A percentile compares a stretch with the other conserved stretches of the same genome.
Evolutionary conservation across 2,888 invertebrate species (phyloP).

Genomic region (Cerastoderma edule): DNA sequence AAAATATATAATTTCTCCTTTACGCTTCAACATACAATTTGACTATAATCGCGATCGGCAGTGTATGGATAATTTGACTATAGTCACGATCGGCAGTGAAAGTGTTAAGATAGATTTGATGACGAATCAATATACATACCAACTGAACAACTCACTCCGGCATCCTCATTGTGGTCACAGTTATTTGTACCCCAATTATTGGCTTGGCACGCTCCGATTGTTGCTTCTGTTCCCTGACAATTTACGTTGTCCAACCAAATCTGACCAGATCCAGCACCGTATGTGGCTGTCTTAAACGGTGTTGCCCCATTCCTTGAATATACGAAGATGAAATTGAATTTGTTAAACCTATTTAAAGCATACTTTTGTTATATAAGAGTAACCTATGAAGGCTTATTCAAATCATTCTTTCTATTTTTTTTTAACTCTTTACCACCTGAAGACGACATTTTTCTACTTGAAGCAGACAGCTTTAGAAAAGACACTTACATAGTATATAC

Average conservation of each 20-base stretch:
- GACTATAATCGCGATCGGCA: no score
- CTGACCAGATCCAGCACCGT: conserved; percentile 51
- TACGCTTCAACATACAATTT: no score
- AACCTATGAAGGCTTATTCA: not conserved
- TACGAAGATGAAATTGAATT: not conserved
- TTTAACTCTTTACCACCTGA: no score
- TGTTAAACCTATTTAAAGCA: not conserved
- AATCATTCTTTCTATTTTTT: no score
- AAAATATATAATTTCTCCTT: no score
- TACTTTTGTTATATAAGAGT: not conserved
- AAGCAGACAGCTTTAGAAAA: no score
- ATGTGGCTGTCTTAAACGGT: conserved; percentile 35
- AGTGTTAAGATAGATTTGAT: no score
- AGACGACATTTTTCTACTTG: no score
- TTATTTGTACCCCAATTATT: conserved; percentile 59
- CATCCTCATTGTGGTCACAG: conserved; percentile 86
- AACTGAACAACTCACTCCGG: conserved; percentile 85
- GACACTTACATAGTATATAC: no score
- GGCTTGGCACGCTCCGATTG: conserved; percentile 40
- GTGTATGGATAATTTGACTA: no score
- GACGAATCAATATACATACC: conserved; percentile 41
- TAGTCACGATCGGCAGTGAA: no score
- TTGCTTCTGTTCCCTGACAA: conserved; percentile 51
- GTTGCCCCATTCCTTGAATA: conserved; percentile 43
- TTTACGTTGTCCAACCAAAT: conserved; percentile 57